Percentiles rank a stretch among this genome's conserved stretches.
Evolutionary conservation across 1,140 invertebrate genomes (phyloP).

Genomic region (Halyomorpha halys): DNA sequence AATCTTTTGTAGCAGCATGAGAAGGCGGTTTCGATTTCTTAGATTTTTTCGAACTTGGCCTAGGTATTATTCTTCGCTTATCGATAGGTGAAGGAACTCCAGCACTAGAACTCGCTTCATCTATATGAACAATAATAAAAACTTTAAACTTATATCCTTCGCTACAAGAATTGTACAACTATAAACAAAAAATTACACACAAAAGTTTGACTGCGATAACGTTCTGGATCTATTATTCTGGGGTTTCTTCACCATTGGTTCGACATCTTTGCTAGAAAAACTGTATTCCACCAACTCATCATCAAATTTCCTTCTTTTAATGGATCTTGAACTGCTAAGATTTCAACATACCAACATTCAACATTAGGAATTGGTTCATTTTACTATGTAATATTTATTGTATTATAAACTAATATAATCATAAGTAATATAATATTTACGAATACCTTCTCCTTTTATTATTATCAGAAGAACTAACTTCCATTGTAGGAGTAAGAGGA

Average conservation of each 20-base stretch:
- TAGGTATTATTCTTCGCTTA: constrained; percentile 14
- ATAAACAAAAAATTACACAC: not conserved
- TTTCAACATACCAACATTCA: constrained; percentile 24
- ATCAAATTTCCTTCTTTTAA: constrained; percentile 91
- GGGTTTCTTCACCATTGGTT: constrained; percentile 19
- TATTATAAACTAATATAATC: not conserved
- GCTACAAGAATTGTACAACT: no score
- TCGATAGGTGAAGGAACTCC: constrained; percentile 14
- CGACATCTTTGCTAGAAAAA: constrained; percentile 25
- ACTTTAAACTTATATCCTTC: no score
- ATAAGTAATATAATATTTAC: not conserved
- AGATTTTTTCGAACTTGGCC: constrained; percentile 27
- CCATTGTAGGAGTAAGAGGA: constrained; percentile 23
- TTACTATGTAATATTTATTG: no score
- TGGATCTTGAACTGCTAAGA: constrained; percentile 76
- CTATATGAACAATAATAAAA: not conserved
- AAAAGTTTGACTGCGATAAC: constrained; percentile 21
- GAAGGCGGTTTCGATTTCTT: constrained; percentile 50
- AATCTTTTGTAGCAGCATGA: constrained; percentile 63
- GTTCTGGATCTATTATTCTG: constrained; percentile 16
- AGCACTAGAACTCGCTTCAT: constrained; percentile 21
- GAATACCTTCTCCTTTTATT: constrained; percentile 25
- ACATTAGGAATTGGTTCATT: not conserved
- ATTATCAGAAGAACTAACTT: constrained; percentile 17
- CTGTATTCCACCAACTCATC: constrained; percentile 83